Percentiles rank a stretch among this genome's conserved stretches.
These are phyloP conservation scores for Protobothrops mucrosquamatus DNA, from an alignment of 2,113 vertebrate species.

Conservation along the genomic window DNA sequence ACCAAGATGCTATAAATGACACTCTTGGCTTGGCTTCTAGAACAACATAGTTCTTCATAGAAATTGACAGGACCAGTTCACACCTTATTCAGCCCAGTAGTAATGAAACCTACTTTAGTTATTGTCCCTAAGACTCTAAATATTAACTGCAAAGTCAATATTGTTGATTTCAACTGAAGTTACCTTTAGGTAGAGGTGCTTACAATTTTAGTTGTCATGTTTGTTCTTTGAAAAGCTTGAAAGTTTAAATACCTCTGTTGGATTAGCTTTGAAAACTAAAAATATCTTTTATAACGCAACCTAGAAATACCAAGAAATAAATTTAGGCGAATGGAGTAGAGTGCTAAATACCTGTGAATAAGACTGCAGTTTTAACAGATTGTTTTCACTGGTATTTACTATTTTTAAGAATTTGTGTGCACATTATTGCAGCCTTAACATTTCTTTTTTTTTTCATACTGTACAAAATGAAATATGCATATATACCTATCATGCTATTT, in stretches of 20 bases:
- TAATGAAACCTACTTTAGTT: slow-evolving; percentile 72
- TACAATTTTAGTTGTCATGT: neutral
- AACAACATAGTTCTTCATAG: slow-evolving; percentile 61
- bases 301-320: neutral
- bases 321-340: neutral
- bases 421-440: no score
- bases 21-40: slow-evolving; percentile 36
- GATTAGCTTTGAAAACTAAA: slow-evolving; percentile 29
- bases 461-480: neutral
- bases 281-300: neutral
- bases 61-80: slow-evolving; percentile 63
- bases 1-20: slow-evolving; percentile 47
- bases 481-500: no score
- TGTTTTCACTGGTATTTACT: neutral
- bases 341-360: neutral
- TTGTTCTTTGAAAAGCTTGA: slow-evolving; percentile 15
- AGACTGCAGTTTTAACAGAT: neutral
- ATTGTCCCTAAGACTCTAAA: neutral
- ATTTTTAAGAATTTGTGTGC: neutral
- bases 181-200: neutral
- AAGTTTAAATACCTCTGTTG: slow-evolving; percentile 1
- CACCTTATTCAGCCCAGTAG: slow-evolving; percentile 68
- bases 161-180: neutral
- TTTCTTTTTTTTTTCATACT: neutral
- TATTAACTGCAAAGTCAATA: neutral